These are phyloP conservation scores for Lepisosteus osseus DNA, from an alignment of 2,113 vertebrate species.

Conservation along the genomic window DNA sequence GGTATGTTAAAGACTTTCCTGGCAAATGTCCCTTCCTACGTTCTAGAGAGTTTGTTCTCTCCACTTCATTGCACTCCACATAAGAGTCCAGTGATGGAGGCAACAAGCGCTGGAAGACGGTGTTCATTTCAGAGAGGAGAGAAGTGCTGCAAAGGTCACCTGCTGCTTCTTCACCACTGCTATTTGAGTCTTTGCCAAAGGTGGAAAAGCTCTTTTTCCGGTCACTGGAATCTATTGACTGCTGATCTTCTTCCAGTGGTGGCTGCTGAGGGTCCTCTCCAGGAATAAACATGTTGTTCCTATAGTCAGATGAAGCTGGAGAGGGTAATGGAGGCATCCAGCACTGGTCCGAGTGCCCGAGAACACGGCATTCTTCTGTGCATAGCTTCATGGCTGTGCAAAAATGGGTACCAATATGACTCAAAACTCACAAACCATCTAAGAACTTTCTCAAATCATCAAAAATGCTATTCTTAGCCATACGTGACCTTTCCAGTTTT, in stretches of 20 bases:
- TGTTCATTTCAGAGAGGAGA: conserved; percentile 92
- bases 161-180: conserved; percentile 42
- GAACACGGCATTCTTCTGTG: conserved; percentile 90
- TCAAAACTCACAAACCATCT: too few species aligned
- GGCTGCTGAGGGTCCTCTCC: conserved; percentile 79
- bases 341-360: conserved; percentile 96
- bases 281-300: conserved; percentile 93
- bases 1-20: conserved; percentile 79
- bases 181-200: conserved; percentile 81
- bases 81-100: conserved; percentile 84
- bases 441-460: too few species aligned
- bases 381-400: conserved; percentile 84
- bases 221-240: conserved; percentile 57
- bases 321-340: conserved; percentile 92
- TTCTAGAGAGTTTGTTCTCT: conserved; percentile 76
- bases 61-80: conserved; percentile 69
- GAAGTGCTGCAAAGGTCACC: conserved; percentile 75
- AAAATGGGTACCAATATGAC: too few species aligned
- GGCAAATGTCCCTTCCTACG: conserved; percentile 80
- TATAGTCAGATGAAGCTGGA: conserved; percentile 81
- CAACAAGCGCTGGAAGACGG: conserved; percentile 88
- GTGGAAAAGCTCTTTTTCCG: conserved; percentile 94
- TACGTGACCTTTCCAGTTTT: too few species aligned
- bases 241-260: conserved; percentile 70
- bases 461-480: too few species aligned